Percentiles rank a stretch among this genome's conserved stretches.
phyloP scores from a whole-genome alignment of 2,797 vertebrate species.

The Dicrostonyx torquatus region DNA sequence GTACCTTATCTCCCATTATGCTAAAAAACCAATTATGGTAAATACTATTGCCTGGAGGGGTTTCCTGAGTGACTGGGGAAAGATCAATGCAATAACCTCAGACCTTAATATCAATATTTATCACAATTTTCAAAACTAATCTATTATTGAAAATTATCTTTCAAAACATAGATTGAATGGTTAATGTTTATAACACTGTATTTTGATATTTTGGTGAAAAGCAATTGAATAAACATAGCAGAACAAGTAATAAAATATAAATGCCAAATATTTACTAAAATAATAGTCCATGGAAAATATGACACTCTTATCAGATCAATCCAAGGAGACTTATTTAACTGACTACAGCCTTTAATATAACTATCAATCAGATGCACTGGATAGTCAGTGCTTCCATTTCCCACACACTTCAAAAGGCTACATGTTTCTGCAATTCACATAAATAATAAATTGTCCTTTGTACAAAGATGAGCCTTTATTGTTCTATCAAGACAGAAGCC shows the following conservation, averaged over 20 bases:
- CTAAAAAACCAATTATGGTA: constrained; percentile 78
- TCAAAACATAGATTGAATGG: constrained; percentile 54
- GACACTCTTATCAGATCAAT: constrained; percentile 68
- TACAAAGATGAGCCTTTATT: constrained; percentile 79
- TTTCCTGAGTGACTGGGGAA: constrained; percentile 42
- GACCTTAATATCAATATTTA: constrained; percentile 71
- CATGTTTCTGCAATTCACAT: constrained; percentile 75
- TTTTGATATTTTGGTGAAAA: constrained; percentile 70
- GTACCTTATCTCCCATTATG: constrained; percentile 55
- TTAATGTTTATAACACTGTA: constrained; percentile 34
- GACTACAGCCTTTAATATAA: constrained; percentile 83
- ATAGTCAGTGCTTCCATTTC: constrained; percentile 80
- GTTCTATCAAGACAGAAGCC: constrained; percentile 82
- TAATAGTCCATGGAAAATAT: constrained; percentile 74
- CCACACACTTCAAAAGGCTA: constrained; percentile 73
- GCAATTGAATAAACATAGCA: constrained; percentile 71
- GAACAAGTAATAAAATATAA: constrained; percentile 75
- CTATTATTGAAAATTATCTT: constrained; percentile 64
- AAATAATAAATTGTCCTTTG: constrained; percentile 85
- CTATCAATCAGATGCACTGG: constrained; percentile 83
- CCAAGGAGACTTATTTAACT: constrained; percentile 78
- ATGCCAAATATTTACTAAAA: constrained; percentile 80
- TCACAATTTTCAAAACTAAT: constrained; percentile 55
- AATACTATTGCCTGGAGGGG: constrained; percentile 69
- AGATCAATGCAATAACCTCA: constrained; percentile 65